Evolutionary conservation across 2,113 vertebrate genomes (phyloP), one percentile per base, ranked within the genome.

Genomic region (Eurystomus gularis): DNA sequence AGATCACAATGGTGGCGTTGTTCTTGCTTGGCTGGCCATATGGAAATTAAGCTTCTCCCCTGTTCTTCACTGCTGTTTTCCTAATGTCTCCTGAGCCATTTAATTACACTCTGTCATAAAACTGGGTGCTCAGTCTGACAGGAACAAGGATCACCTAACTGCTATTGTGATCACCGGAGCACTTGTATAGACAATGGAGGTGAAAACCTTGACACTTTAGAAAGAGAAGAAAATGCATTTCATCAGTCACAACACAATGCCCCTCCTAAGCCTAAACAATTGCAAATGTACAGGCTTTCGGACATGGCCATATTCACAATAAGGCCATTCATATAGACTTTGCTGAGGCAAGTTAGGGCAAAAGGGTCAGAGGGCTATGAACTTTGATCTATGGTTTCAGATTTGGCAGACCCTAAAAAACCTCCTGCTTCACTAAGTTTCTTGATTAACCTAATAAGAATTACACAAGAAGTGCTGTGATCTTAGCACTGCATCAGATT

Each of bases 41-140:
- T 97, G 94, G 95, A 98, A 97, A 97, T 96, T 25, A 88, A 78
- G 87, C 68, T 94, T 94, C 78, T 35, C 58, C 81, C 78, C 82
- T 79, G 90, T 64, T 79, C 90, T 90, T 91, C 39, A 13, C 82
- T 64, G 66, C 87, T 91, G 93, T 94, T 95, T 95, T 69, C 90
- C 90, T 95, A 81, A 87, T 20, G 84, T 95, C 83, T 83, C 90
- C 90, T 71, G 91, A 96, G 96, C 75, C 95, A 77, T 98, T 98
- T 98, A 97, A 98, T 98, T 97, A 96, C 76, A 92, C 89, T 81
- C 82, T 95, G 96, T 96, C 95, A 93, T 75, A 94, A 96, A 96
- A 85, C 37, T 13, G 61, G 84, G 90, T 64, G 71, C 80, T 70
- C 54, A 6, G 66, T 20, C 62, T 52, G 91, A 96, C 81, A 93